Percentiles rank a stretch among this genome's conserved stretches.
These are phyloP conservation scores for Phocides pigmalion DNA, from an alignment of 1,140 invertebrate species.

Conservation along the genomic window DNA sequence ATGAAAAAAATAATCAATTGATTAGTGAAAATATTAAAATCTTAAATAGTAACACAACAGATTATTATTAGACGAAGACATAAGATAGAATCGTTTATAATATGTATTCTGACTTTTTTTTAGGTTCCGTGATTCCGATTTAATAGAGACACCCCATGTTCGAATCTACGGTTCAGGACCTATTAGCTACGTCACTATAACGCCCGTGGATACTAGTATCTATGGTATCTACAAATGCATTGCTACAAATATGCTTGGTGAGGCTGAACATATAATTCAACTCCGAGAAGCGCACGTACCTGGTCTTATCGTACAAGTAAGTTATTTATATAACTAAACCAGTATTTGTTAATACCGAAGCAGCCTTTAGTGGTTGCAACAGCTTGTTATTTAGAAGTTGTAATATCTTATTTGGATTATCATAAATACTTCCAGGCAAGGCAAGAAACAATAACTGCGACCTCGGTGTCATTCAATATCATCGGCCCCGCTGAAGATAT, in stretches of 20 bases:
- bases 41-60: too few species aligned
- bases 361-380: too few species aligned
- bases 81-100: too few species aligned
- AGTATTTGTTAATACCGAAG: too few species aligned
- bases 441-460: constrained; percentile 89
- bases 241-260: constrained; percentile 91
- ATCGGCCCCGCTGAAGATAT: constrained; percentile 88
- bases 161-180: constrained; percentile 87
- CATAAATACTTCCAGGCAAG: constrained; percentile 78
- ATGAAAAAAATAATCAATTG: too few species aligned
- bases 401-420: constrained; percentile 2
- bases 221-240: constrained; percentile 93
- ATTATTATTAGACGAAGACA: too few species aligned
- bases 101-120: constrained; percentile 24
- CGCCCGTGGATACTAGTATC: constrained; percentile 85
- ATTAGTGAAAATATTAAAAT: too few species aligned
- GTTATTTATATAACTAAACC: neutral
- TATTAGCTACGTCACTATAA: constrained; percentile 87
- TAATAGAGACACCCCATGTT: constrained; percentile 84
- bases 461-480: constrained; percentile 92
- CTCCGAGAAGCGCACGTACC: constrained; percentile 88
- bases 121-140: constrained; percentile 81
- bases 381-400: too few species aligned
- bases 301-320: constrained; percentile 64
- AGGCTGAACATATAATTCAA: constrained; percentile 86